Evolutionary conservation across 2,113 vertebrate genomes (phyloP).

Genomic region (Phalacrocorax pelagicus): DNA sequence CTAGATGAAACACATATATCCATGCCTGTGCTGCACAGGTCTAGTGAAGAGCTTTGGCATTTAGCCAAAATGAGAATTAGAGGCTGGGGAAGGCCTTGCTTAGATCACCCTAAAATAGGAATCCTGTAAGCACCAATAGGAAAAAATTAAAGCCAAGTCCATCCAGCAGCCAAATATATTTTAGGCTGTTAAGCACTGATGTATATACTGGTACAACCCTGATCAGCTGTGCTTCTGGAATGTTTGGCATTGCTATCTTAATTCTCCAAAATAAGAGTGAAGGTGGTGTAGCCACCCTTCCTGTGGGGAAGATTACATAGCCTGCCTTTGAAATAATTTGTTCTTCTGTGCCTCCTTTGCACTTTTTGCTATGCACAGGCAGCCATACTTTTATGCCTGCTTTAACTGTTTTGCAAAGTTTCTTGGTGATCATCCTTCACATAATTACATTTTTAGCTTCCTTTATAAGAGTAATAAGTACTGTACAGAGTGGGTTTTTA

Average conservation of each 20-base stretch:
- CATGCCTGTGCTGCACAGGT: background rate
- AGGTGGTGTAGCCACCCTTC: background rate
- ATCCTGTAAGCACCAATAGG: background rate
- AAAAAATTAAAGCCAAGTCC: background rate
- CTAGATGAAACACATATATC: background rate
- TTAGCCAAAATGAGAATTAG: background rate
- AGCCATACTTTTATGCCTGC: background rate
- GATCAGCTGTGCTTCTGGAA: background rate
- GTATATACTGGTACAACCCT: background rate
- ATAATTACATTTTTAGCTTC: constrained; percentile 36
- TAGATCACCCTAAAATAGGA: background rate
- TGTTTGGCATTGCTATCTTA: background rate
- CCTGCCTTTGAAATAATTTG: background rate
- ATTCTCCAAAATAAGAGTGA: background rate
- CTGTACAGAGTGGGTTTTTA: background rate
- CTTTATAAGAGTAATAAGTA: constrained; percentile 15
- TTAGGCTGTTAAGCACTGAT: background rate
- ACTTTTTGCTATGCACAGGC: background rate
- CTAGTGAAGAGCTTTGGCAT: background rate
- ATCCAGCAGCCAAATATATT: background rate
- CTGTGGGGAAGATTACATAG: background rate
- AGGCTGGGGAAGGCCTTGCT: background rate
- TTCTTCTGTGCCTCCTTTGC: background rate
- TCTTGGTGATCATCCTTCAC: background rate
- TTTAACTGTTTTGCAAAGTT: constrained; percentile 19